Conservation (phyloP, 2,113 vertebrate species). For the Turnix velox region DNA sequence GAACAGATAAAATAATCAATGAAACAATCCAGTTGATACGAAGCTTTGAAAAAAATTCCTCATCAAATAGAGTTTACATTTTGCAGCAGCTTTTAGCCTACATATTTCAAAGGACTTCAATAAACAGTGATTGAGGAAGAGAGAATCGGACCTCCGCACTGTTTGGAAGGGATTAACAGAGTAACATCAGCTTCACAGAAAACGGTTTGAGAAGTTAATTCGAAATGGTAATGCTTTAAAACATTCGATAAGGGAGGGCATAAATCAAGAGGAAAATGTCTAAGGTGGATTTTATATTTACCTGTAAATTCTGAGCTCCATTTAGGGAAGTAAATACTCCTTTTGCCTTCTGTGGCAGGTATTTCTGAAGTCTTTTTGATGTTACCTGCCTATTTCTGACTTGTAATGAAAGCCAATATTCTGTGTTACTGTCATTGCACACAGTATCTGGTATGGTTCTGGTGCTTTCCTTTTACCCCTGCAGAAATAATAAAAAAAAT, state of each 20-base stretch:
- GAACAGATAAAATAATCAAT: neutral
- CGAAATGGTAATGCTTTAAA: neutral
- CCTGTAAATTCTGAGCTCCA: neutral
- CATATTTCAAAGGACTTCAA: neutral
- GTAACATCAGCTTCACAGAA: neutral
- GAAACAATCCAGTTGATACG: neutral
- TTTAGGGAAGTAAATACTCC: neutral
- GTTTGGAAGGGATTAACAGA: neutral
- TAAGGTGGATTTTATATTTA: neutral
- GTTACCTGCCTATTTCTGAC: neutral
- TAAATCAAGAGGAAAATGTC: neutral
- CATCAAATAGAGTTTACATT: neutral
- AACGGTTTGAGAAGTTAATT: neutral
- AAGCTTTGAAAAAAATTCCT: neutral
- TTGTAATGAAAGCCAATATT: neutral
- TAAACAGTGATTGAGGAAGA: neutral
- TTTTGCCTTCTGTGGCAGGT: neutral
- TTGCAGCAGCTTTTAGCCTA: neutral
- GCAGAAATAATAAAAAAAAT: neutral
- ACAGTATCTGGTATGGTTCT: neutral
- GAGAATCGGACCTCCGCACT: neutral
- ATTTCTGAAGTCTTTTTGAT: neutral
- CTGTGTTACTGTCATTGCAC: neutral
- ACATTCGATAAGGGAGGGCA: fast-evolving
- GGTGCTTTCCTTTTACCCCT: conserved; percentile 21